phyloP scores from a whole-genome alignment of 2,113 vertebrate genomes.

The Camelus dromedarius region DNA sequence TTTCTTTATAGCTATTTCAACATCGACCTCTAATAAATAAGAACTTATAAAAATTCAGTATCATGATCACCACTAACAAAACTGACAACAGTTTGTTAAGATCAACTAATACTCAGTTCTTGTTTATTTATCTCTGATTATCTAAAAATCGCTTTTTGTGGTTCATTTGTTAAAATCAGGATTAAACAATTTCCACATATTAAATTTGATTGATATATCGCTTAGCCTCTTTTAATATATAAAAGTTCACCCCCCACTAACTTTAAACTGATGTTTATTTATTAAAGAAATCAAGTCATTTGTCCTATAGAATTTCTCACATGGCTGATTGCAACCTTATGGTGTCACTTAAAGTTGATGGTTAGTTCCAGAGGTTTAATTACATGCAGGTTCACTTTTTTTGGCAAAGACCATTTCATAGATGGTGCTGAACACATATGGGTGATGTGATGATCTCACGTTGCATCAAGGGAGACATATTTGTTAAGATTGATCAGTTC shows the following conservation, averaged over 20 bases:
- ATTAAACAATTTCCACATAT: neutral
- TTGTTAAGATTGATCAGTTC: neutral
- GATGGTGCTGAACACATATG: neutral
- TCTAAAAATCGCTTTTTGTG: constrained; percentile 47
- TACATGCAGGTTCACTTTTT: neutral
- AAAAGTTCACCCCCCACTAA: neutral
- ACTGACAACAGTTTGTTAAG: neutral
- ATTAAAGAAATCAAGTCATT: constrained; percentile 28
- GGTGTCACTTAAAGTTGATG: neutral
- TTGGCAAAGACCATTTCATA: neutral
- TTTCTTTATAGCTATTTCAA: neutral
- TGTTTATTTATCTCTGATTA: neutral
- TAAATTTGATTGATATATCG: constrained; percentile 1
- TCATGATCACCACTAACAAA: neutral
- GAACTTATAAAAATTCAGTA: neutral
- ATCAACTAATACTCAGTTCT: neutral
- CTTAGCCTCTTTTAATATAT: neutral
- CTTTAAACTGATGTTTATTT: constrained; percentile 35
- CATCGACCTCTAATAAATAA: neutral
- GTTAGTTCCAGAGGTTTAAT: constrained; percentile 34
- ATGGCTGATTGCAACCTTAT: neutral
- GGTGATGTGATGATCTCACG: neutral
- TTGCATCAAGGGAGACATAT: neutral
- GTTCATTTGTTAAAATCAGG: constrained; percentile 40
- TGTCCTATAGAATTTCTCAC: constrained; percentile 17